Conservation (phyloP, 2,113 vertebrate genomes). For the Lophochroa leadbeateri region DNA sequence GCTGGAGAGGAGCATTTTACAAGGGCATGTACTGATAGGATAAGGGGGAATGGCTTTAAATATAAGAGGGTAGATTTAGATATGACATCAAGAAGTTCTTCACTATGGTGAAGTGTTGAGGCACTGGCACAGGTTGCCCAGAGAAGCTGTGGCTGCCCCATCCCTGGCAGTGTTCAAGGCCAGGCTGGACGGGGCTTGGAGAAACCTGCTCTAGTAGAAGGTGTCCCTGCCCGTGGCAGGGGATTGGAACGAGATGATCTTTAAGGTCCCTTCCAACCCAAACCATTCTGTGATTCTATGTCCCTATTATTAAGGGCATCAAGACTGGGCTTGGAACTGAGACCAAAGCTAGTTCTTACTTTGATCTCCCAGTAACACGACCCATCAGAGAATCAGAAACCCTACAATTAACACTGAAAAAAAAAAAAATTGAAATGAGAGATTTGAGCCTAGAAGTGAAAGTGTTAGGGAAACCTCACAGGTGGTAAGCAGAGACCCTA, state of each 20-base stretch:
- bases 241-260: neutral
- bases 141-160: neutral
- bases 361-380: neutral
- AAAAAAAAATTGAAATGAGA: neutral
- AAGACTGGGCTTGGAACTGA: neutral
- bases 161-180: neutral
- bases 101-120: neutral
- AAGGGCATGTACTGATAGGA: neutral
- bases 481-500: neutral
- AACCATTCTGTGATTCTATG: neutral
- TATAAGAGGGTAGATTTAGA: neutral
- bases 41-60: neutral
- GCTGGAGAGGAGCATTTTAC: neutral
- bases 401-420: neutral
- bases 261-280: neutral
- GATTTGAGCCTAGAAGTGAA: neutral
- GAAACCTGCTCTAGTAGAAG: neutral
- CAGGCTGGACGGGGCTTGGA: neutral
- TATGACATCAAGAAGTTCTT: neutral
- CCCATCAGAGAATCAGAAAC: neutral
- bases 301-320: neutral
- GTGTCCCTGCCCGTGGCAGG: neutral
- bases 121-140: neutral
- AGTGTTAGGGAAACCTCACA: neutral
- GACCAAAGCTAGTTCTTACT: neutral